Evolutionary conservation across 2,797 vertebrate species (phyloP).

Genomic region (Typhlichthys subterraneus): DNA sequence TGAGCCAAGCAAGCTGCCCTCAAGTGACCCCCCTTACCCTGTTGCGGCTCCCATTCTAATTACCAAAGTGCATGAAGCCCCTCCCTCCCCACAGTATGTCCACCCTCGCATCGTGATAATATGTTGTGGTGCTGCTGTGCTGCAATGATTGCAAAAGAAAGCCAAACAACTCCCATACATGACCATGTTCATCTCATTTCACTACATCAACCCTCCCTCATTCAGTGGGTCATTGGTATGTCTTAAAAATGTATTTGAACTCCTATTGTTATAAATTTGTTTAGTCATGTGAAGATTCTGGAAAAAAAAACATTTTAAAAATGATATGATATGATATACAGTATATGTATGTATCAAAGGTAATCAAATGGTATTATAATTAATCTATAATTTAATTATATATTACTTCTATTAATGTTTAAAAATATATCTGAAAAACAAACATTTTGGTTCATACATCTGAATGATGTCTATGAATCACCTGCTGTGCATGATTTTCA

Average conservation of each 20-base stretch:
- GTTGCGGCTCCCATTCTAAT: conserved; percentile 24
- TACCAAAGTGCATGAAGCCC: conserved; percentile 71
- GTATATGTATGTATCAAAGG: too few species aligned
- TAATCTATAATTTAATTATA: too few species aligned
- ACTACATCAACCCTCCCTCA: conserved; percentile 51
- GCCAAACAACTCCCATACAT: conserved; percentile 46
- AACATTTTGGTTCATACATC: conserved; percentile 21
- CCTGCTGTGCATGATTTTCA: conserved; percentile 33
- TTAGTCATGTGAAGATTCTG: conserved; percentile 19
- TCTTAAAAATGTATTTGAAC: conserved; percentile 54
- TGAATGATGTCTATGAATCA: conserved; percentile 13
- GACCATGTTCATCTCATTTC: conserved; percentile 50
- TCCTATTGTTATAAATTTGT: conserved; percentile 8
- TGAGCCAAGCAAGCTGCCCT: conserved; percentile 41
- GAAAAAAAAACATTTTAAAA: too few species aligned
- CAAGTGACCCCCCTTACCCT: conserved; percentile 43
- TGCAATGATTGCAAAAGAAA: conserved; percentile 79
- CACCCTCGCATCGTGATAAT: conserved; percentile 59
- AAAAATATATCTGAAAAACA: conserved; percentile 12
- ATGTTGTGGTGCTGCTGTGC: conserved; percentile 68
- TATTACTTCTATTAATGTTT: too few species aligned
- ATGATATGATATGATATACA: too few species aligned
- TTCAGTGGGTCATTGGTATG: conserved; percentile 57
- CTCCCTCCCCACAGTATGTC: conserved; percentile 18
- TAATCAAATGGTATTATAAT: too few species aligned